Base-by-base conservation (phyloP, 2,888 invertebrate species). In the Apocheima hispidaria region DNA sequence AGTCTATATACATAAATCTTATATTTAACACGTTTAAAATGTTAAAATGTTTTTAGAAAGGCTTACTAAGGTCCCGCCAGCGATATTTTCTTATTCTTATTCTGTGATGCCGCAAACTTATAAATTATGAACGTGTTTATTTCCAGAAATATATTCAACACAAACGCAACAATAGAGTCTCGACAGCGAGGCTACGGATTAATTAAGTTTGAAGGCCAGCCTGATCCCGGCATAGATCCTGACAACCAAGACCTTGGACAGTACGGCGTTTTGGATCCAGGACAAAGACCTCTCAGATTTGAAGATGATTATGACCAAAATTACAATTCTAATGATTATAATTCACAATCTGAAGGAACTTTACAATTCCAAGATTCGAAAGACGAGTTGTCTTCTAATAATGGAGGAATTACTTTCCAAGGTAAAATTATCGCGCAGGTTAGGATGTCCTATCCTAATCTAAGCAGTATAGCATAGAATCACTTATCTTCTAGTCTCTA, bases 91-190 rank as follows among this genome's bases (percentile, higher is more conserved):
- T n/a, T n/a, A n/a, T n/a, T n/a, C n/a, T n/a, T n/a, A n/a, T n/a
- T n/a, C n/a, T n/a, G 38, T 18, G 6, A 9, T n/a, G 0, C 3
- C 4, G 4, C 12, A 38, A 38, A 2, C 9, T 16, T 18, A 38
- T 23, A 21, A 41, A 41, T 6, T 7, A 21, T n/a, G 1, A 7
- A 6, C 2, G 2, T 30, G 4, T 28, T 16, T n/a, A 35, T 44
- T 79, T 78, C 30, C 67, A 82, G 82, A 16, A 71, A 71, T 66
- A 78, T 79, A 5, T 74, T 76, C 59, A 65, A 69, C 9, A 12
- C 67, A 0, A 75, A 77, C 10, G 4, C 20, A 0, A 63, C 67
- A 41, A 35, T 36, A 50, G 50, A 65, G n/a, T 57, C 66, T 10
- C 66, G 63, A 4, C 69, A 77, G 56, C 57, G 68, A 6, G 71